These are phyloP conservation scores for Phylloscopus trochiloides DNA, from an alignment of 2,113 vertebrate species.

Conservation along the genomic window DNA sequence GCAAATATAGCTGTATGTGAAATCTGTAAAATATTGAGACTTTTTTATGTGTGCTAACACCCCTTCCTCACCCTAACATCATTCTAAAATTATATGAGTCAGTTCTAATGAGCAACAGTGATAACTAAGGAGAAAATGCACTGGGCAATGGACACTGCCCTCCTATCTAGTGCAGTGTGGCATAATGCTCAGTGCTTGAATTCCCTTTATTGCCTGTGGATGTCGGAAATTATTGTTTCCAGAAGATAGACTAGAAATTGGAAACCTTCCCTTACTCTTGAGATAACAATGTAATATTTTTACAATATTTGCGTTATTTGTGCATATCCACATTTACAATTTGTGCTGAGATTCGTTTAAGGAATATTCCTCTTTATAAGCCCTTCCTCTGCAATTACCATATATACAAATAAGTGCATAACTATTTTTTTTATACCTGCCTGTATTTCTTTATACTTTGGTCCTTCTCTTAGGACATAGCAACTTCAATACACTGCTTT, in stretches of 20 bases:
- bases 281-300: neutral
- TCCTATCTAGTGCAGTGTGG: neutral
- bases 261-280: neutral
- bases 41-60: neutral
- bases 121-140: neutral
- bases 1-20: neutral
- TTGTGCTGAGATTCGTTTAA: neutral
- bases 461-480: neutral
- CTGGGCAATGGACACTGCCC: neutral
- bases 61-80: neutral
- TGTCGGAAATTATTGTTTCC: neutral
- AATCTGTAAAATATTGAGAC: neutral
- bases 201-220: neutral
- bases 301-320: rapidly evolving
- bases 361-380: neutral
- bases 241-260: neutral
- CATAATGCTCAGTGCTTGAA: neutral
- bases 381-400: neutral
- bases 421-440: neutral
- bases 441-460: neutral
- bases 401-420: neutral
- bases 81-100: neutral
- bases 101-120: neutral
- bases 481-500: neutral
- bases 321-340: neutral